Evolutionary conservation across 2,113 vertebrate species (phyloP).

Genomic region (Anser brachyrhynchus): DNA sequence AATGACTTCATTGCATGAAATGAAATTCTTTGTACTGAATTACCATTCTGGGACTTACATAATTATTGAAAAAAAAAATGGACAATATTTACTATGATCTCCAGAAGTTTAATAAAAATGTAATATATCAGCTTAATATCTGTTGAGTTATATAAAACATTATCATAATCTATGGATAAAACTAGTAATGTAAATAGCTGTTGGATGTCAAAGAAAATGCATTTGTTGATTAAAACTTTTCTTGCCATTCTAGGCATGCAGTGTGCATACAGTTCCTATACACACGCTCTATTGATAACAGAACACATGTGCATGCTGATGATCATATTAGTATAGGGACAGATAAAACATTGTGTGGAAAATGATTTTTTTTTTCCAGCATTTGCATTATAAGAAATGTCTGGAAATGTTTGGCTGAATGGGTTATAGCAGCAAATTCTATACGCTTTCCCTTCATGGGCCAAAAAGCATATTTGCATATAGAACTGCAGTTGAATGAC

Average conservation of each 20-base stretch:
- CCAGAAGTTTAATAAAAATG: not conserved
- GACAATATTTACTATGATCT: not conserved
- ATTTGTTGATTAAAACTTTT: constrained; percentile 8
- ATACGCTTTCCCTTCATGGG: constrained; percentile 64
- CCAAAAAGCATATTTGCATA: constrained; percentile 64
- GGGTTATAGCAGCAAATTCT: constrained; percentile 35
- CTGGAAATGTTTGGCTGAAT: constrained; percentile 42
- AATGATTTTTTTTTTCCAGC: not conserved
- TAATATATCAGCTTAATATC: not conserved
- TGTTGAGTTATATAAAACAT: not conserved
- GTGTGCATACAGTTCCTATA: not conserved
- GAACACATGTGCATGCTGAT: not conserved
- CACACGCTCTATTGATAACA: not conserved
- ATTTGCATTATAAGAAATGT: constrained; percentile 32
- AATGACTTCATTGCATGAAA: not conserved
- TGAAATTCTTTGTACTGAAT: not conserved
- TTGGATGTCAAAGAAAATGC: not conserved
- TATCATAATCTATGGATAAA: not conserved
- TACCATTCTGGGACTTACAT: not conserved
- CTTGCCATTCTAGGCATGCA: not conserved
- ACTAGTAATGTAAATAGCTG: not conserved
- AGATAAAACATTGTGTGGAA: not conserved
- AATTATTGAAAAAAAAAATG: not conserved
- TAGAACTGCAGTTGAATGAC: constrained; percentile 80
- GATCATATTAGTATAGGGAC: not conserved